A percentile compares a stretch with the other conserved stretches of the same genome.
phyloP scores from a whole-genome alignment of 2,113 vertebrate genomes.

The Tonatia bakeri region DNA sequence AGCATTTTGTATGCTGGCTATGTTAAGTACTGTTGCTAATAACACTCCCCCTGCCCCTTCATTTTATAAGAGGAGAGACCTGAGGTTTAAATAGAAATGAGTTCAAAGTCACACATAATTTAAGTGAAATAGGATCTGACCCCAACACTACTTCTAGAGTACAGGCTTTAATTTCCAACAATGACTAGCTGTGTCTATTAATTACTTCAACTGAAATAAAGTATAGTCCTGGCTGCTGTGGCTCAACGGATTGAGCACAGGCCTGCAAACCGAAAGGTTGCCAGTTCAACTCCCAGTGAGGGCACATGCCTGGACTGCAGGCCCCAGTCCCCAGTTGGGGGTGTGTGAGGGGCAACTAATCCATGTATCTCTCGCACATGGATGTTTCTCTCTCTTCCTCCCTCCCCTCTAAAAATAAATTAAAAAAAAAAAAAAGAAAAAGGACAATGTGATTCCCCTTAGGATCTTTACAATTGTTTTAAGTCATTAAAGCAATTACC shows the following conservation, averaged over 20 bases:
- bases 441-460: background rate
- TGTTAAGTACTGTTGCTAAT: background rate
- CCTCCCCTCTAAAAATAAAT: too few species aligned
- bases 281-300: too few species aligned
- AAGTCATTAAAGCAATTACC: background rate
- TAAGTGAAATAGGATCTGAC: background rate
- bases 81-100: background rate
- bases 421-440: too few species aligned
- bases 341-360: too few species aligned
- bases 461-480: background rate
- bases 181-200: background rate
- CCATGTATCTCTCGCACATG: too few species aligned
- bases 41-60: background rate
- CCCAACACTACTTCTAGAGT: background rate
- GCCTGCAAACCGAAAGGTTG: too few species aligned
- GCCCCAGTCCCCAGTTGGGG: too few species aligned
- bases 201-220: background rate
- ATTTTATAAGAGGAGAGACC: background rate
- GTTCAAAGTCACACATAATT: background rate
- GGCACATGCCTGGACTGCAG: too few species aligned
- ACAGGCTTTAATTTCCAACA: background rate
- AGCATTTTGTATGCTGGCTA: background rate
- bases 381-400: too few species aligned
- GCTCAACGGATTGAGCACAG: too few species aligned
- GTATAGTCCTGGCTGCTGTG: background rate